Evolutionary conservation across 2,888 invertebrate genomes (phyloP).

Genomic region (Abrostola triplasia): DNA sequence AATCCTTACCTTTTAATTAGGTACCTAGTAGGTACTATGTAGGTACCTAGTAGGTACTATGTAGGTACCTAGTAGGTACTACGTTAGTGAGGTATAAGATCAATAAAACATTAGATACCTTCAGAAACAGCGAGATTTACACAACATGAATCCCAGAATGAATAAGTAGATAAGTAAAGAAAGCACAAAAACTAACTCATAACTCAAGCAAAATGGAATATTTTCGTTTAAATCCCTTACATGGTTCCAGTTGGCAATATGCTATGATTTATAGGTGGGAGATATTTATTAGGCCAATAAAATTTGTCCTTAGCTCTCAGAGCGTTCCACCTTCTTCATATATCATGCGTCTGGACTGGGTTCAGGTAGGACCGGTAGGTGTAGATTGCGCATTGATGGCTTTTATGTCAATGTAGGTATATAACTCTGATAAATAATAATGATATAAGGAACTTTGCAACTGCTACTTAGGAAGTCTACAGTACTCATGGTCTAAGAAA

Average conservation of each 20-base stretch:
- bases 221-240: conserved; percentile 60
- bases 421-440: not conserved
- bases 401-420: conserved; percentile 1
- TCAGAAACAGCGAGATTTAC: no score
- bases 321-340: conserved; percentile 60
- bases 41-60: no score
- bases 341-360: conserved; percentile 42
- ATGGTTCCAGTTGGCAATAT: conserved; percentile 64
- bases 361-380: not conserved
- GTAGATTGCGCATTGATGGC: conserved; percentile 10
- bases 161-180: conserved; percentile 14
- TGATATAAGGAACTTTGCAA: no score
- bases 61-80: no score
- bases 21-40: no score
- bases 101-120: no score
- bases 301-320: conserved; percentile 68
- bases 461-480: no score
- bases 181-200: conserved; percentile 15
- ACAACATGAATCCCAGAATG: not conserved
- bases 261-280: conserved; percentile 66
- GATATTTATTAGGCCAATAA: conserved; percentile 76
- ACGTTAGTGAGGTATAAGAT: no score
- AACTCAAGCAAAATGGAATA: conserved; percentile 53
- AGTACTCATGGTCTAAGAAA: no score
- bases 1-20: no score